A percentile compares a stretch with the other conserved stretches of the same genome.
Conservation (phyloP, 2,797 vertebrate species). For the Parambassis ranga region DNA sequence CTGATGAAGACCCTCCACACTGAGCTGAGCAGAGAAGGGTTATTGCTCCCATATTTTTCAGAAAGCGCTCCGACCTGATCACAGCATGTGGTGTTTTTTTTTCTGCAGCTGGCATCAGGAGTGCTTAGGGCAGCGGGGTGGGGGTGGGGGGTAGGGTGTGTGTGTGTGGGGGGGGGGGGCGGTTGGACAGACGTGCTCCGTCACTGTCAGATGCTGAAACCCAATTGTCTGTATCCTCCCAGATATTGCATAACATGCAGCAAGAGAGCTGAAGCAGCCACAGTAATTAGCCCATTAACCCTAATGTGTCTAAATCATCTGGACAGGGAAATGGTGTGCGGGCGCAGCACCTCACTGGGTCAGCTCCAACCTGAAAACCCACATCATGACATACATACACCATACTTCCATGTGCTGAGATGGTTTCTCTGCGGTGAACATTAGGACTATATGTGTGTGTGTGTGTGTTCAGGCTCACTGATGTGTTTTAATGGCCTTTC, state of each 20-base stretch:
- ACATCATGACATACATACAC: conserved; percentile 20
- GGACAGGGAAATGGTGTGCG: conserved; percentile 50
- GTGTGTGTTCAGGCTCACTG: too few species aligned
- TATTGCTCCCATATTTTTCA: conserved; percentile 32
- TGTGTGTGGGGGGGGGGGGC: too few species aligned
- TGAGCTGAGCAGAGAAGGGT: not conserved
- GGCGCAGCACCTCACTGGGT: conserved; percentile 25
- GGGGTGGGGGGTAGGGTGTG: too few species aligned
- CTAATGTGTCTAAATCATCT: conserved; percentile 66
- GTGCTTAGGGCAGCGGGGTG: conserved; percentile 47
- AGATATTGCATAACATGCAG: conserved; percentile 68
- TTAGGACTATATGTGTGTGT: too few species aligned
- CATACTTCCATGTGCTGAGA: not conserved
- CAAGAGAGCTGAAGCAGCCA: conserved; percentile 42
- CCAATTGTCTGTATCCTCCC: conserved; percentile 65
- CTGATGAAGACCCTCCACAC: conserved; percentile 5
- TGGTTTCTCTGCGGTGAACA: not conserved
- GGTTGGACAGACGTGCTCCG: conserved; percentile 40
- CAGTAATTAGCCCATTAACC: conserved; percentile 72
- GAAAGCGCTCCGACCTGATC: conserved; percentile 14
- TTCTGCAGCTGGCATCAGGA: conserved; percentile 20
- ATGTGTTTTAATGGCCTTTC: too few species aligned
- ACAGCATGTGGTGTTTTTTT: conserved; percentile 27
- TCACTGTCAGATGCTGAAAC: conserved; percentile 60
- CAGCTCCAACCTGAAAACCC: conserved; percentile 26